Conservation (phyloP, 2,797 vertebrate genomes). For the Cygnus olor region DNA sequence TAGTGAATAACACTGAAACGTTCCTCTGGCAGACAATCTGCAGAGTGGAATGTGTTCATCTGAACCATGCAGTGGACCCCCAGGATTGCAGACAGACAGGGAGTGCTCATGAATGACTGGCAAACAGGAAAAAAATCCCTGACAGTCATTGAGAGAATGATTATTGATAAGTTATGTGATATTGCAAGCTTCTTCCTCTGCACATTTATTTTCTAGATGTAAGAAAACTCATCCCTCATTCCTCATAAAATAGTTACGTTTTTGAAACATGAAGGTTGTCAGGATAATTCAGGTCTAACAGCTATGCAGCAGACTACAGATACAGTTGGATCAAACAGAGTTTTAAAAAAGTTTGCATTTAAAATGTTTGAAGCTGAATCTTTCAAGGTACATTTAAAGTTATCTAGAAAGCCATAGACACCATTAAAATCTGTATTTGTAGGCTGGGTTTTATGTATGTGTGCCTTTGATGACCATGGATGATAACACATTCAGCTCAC, state of each 20-base stretch:
- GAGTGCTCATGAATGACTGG: background rate
- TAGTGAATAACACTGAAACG: background rate
- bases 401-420: background rate
- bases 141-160: background rate
- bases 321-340: constrained; percentile 2
- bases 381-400: background rate
- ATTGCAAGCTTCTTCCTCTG: background rate
- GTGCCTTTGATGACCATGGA: background rate
- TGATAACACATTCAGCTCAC: background rate
- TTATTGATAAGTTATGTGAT: background rate
- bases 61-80: background rate
- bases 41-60: background rate
- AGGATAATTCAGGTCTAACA: background rate
- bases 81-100: background rate
- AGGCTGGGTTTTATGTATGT: background rate
- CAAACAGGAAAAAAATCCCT: background rate
- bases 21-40: background rate
- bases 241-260: background rate
- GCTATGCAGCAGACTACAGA: background rate
- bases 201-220: background rate
- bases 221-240: background rate
- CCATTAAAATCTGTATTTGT: background rate
- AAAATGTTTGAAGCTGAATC: background rate
- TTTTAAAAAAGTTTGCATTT: background rate
- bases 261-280: background rate